phyloP scores from a whole-genome alignment of 2,888 invertebrate species.

The Andricus curvator region DNA sequence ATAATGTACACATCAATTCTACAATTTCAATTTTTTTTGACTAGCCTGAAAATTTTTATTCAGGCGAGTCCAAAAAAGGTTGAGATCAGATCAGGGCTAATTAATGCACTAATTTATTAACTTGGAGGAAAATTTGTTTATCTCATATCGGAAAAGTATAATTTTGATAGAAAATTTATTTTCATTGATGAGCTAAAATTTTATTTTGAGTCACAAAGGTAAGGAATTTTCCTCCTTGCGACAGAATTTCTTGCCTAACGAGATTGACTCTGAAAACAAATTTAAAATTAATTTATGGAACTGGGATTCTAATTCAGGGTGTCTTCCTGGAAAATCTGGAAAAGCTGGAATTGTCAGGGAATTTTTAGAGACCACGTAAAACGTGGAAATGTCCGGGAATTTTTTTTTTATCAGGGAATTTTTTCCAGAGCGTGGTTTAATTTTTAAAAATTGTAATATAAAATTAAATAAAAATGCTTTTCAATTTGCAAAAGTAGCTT shows the following conservation, averaged over 20 bases:
- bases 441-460: no score
- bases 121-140: constrained; percentile 19
- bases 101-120: constrained; percentile 46
- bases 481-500: no score
- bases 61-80: constrained; percentile 18
- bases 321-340: no score
- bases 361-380: no score
- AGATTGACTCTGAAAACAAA: neutral
- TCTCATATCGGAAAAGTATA: constrained; percentile 11
- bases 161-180: neutral
- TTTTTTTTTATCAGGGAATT: no score
- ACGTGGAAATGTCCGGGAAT: no score
- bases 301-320: no score
- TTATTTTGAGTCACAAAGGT: neutral
- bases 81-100: constrained; percentile 14
- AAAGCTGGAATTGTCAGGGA: no score
- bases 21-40: neutral
- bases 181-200: neutral
- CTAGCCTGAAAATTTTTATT: neutral
- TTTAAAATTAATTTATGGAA: neutral
- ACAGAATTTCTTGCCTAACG: constrained; percentile 21
- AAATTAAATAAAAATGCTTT: no score
- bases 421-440: no score
- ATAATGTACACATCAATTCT: constrained; percentile 15
- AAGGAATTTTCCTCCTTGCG: constrained; percentile 1